Evolutionary conservation across 2,888 invertebrate genomes (phyloP), one percentile per base, ranked within the genome.

Genomic region (Drosophila histrio): DNA sequence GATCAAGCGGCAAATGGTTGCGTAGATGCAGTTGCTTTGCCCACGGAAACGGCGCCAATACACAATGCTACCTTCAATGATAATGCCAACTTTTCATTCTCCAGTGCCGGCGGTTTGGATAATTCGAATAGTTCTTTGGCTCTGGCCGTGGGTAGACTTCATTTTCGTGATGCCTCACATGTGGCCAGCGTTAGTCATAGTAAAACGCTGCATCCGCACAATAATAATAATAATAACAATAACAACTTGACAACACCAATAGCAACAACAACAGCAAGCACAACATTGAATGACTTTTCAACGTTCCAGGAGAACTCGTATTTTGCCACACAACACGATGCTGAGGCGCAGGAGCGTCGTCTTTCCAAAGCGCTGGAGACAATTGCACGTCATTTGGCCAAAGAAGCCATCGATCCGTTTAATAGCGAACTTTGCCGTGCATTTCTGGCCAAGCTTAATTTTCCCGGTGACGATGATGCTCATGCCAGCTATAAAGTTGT

Each of bases 341-440:
- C 86, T 1, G 92, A 92, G 54, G 87, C 91, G 1, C 90, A 90
- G 63, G 89, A 91, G 60, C 85, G 80, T n/a, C 90, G 92, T 5
- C 66, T 91, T 0, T 87, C 90, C 4, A 92, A 91, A 60, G 92
- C 92, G 0, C 59, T 91, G 26, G 88, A 86, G 54, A 88, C 91
- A 0, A 92, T 92, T 19, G 89, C 90, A 1, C 90, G 89, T 2
- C 92, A 92, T 63, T 41, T 91, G 72, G 84, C 86, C 9, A 92
- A 91, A 65, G 80, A 89, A 50, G 89, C 89, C 9, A 94, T 96
- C 50, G 96, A 98, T 93, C 98, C 98, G 0, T 98, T 98, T 90
- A 96, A 95, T 89, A 94, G 94, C 66, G 94, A 94, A 61, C 92
- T 96, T 26, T 94, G 96, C 64, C 92, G 94, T 41, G 94, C 94